Conservation (phyloP, 2,888 invertebrate genomes). For the Zaprionus obscuricornis region DNA sequence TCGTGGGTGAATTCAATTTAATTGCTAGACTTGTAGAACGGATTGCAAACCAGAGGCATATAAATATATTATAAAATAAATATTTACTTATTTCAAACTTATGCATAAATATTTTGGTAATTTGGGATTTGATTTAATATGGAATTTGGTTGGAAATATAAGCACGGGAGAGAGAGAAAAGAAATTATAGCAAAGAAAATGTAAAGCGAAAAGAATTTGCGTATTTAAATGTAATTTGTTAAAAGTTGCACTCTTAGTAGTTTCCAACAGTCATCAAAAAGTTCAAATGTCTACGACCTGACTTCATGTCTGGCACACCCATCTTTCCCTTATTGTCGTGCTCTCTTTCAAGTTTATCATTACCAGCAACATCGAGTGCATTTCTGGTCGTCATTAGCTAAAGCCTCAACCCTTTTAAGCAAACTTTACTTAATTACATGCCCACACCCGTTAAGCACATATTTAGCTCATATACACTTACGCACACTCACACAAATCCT, state of each 20-base stretch:
- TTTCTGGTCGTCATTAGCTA: constrained; percentile 7
- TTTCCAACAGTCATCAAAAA: constrained; percentile 19
- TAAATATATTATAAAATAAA: too few relatives aligned
- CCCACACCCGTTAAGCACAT: constrained; percentile 71
- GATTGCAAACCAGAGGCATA: too few relatives aligned
- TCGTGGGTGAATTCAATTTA: too few relatives aligned
- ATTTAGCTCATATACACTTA: constrained; percentile 47
- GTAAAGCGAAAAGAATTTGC: constrained; percentile 36
- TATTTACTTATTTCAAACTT: constrained; percentile 15
- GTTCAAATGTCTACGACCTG: constrained; percentile 56
- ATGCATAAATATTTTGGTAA: constrained; percentile 39
- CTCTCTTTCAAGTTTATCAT: too few relatives aligned
- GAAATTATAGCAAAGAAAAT: too few relatives aligned
- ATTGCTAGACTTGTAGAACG: too few relatives aligned
- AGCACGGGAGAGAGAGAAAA: background rate
- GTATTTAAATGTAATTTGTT: constrained; percentile 39
- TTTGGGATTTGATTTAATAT: constrained; percentile 42
- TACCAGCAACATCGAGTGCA: too few relatives aligned
- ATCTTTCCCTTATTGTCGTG: constrained; percentile 8
- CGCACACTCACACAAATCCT: constrained; percentile 11
- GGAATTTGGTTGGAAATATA: constrained; percentile 9
- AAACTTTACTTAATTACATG: constrained; percentile 73
- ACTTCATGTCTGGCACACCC: background rate
- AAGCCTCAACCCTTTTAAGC: constrained; percentile 59
- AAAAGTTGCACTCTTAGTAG: constrained; percentile 8